A percentile compares a stretch with the other conserved stretches of the same genome.
These are phyloP conservation scores for Aspidiotus rigidus DNA, from an alignment of 2,888 invertebrate genomes.

Conservation along the genomic window DNA sequence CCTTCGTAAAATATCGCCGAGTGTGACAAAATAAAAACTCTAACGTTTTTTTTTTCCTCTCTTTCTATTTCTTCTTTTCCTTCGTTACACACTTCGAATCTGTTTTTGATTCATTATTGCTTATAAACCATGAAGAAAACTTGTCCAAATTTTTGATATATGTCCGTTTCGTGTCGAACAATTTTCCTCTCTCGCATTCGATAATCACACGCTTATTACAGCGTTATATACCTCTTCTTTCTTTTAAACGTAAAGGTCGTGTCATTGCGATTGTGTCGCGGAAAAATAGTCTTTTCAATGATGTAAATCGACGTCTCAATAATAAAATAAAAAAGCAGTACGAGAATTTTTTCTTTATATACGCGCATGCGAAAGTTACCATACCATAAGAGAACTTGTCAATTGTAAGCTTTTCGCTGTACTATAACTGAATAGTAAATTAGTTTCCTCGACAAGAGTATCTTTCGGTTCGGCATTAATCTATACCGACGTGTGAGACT, in stretches of 20 bases:
- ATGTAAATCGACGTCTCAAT: slow-evolving; percentile 3
- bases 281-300: neutral
- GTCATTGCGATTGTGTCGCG: neutral
- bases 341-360: too few relatives aligned
- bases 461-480: too few relatives aligned
- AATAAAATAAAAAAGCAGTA: neutral
- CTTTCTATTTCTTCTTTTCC: too few relatives aligned
- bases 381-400: too few relatives aligned
- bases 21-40: slow-evolving; percentile 29
- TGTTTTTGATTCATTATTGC: slow-evolving; percentile 29
- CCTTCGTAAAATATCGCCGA: slow-evolving; percentile 28
- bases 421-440: too few relatives aligned
- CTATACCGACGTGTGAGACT: too few relatives aligned
- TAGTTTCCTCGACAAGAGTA: too few relatives aligned
- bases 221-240: slow-evolving; percentile 13
- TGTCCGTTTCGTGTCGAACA: slow-evolving; percentile 25
- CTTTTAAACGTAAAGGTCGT: slow-evolving; percentile 4
- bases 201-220: slow-evolving; percentile 27
- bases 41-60: slow-evolving; percentile 24
- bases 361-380: too few relatives aligned
- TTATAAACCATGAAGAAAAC: slow-evolving; percentile 29
- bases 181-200: slow-evolving; percentile 17
- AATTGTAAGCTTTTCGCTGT: too few relatives aligned
- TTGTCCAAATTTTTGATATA: slow-evolving; percentile 28
- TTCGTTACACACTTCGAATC: slow-evolving; percentile 15